Evolutionary conservation across 2,888 invertebrate genomes (phyloP).

Genomic region (Alsophila aescularia): DNA sequence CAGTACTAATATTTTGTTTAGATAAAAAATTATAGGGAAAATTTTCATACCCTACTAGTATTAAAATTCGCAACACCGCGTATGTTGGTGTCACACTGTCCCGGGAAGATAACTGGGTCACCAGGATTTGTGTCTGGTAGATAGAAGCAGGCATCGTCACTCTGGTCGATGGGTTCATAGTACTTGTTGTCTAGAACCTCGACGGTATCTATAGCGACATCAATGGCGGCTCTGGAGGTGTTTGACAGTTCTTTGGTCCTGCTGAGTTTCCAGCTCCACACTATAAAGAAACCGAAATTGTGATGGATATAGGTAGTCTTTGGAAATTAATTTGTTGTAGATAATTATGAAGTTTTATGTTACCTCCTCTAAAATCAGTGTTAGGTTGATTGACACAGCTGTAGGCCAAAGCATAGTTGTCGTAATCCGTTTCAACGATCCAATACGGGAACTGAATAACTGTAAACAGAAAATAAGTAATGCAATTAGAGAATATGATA

Average conservation of each 20-base stretch:
- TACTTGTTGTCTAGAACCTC: conserved; percentile 56
- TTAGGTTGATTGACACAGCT: conserved; percentile 74
- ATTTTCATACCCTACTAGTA: conserved; percentile 50
- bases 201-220: conserved; percentile 45
- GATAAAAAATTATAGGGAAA: not conserved
- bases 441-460: conserved; percentile 68
- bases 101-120: conserved; percentile 56
- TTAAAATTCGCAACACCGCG: conserved; percentile 58
- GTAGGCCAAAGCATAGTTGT: conserved; percentile 84
- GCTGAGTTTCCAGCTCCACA: conserved; percentile 69
- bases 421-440: conserved; percentile 85
- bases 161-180: conserved; percentile 51
- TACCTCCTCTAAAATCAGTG: conserved; percentile 43
- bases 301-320: too few species aligned
- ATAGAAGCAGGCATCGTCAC: conserved; percentile 61
- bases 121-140: conserved; percentile 49
- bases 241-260: conserved; percentile 47
- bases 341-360: not conserved
- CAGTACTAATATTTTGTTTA: too few species aligned
- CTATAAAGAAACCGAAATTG: conserved; percentile 34
- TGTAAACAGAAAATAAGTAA: conserved; percentile 33
- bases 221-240: conserved; percentile 44
- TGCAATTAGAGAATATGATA: too few species aligned
- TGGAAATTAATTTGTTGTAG: too few species aligned
- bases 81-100: conserved; percentile 62